phyloP scores from a whole-genome alignment of 1,140 invertebrate species.

The Asobara japonica region DNA sequence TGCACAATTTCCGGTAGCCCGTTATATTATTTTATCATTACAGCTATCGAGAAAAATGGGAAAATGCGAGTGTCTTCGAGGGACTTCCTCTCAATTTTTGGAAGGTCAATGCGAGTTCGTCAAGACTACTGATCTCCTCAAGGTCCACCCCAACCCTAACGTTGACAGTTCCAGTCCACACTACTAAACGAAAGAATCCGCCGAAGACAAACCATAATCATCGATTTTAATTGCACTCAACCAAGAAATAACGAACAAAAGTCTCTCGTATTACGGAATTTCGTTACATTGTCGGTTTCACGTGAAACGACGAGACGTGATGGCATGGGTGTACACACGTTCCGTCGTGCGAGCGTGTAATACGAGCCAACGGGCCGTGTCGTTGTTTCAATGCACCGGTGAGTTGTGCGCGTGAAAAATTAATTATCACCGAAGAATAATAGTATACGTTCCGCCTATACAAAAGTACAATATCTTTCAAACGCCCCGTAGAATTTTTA shows the following conservation, averaged over 20 bases:
- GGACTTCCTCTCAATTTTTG: no score
- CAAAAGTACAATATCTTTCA: not conserved
- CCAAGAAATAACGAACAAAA: not conserved
- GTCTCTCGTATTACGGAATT: not conserved
- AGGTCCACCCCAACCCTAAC: no score
- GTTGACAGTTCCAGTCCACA: no score
- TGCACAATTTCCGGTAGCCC: conserved; percentile 31
- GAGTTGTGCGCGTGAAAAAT: conserved; percentile 59
- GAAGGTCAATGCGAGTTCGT: no score
- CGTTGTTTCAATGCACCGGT: conserved; percentile 47
- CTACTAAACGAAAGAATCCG: no score
- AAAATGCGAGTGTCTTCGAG: not conserved
- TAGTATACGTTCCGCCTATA: conserved; percentile 12
- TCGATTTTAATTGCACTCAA: no score
- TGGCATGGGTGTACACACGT: conserved; percentile 36
- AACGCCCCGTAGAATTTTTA: not conserved
- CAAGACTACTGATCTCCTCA: no score
- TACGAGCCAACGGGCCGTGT: conserved; percentile 62
- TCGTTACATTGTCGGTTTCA: conserved; percentile 13
- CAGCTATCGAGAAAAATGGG: conserved; percentile 15
- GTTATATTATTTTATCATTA: conserved; percentile 26
- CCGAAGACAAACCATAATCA: no score
- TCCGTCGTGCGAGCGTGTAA: conserved; percentile 63
- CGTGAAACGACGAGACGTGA: conserved; percentile 5
- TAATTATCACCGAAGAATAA: conserved; percentile 48